Evolutionary conservation across 1,140 invertebrate species (phyloP), one percentile per base, ranked within the genome.

Genomic region (Drosophila albomicans): DNA sequence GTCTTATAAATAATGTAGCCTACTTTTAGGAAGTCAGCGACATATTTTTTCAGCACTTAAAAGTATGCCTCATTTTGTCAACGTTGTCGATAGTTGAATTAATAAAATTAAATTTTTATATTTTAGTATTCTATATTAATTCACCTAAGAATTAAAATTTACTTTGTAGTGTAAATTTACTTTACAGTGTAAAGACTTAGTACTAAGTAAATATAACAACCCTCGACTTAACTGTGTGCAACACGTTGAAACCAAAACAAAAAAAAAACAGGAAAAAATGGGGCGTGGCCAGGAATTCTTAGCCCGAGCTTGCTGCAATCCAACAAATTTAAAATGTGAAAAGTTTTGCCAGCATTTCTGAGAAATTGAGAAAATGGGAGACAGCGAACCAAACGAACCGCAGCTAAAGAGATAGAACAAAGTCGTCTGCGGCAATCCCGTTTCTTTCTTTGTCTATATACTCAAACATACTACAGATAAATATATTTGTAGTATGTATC

Each of bases 291-390:
- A 54, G 30, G 43, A 75, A 79, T 69, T 81, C 59, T 32, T 62
- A 51, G 59, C 59, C 65, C 61, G 63, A 76, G 71, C 68, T 54
- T n/a, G 51, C 15, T 72, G 78, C 67, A 87, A 87, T 71, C 72
- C 73, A 82, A 87, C 84, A 82, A 88, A 87, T 82, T 87, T 88
- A 88, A 87, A 87, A 87, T 88, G 76, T 88, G 73, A 87, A 87
- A 86, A 87, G 68, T 87, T 75, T 68, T 65, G 35, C 58, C 45
- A 51, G 54, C 43, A 65, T 64, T 87, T 87, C 75, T 79, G 66
- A 78, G 51, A 56, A 72, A 87, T 82, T 74, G 72, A 69, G 67
- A 69, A 80, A 79, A 70, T 63, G 79, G 45, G 67, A 57, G 28
- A 46, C 25, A 41, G 66, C 51, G 65, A 75, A 59, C 71, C 75